Conservation (phyloP, 2,113 vertebrate species). For the Dermatemys mawii region DNA sequence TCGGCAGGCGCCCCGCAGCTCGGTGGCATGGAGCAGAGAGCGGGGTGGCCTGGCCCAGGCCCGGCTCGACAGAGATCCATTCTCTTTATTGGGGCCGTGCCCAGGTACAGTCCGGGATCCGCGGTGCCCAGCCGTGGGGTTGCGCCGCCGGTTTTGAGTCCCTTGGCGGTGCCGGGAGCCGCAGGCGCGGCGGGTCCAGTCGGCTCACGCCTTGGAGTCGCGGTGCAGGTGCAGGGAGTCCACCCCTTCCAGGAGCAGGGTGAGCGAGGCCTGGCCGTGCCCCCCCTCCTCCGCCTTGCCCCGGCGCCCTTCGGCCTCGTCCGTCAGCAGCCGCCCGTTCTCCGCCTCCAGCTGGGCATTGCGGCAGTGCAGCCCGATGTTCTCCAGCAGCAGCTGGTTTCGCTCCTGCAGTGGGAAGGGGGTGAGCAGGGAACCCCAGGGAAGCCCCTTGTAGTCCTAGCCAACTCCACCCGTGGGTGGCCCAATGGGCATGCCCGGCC, state of each 20-base stretch:
- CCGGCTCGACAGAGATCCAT: neutral
- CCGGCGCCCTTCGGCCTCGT: neutral
- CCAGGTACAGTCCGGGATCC: neutral
- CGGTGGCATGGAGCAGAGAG: neutral
- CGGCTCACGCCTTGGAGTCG: neutral
- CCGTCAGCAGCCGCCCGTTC: neutral
- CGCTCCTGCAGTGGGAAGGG: neutral
- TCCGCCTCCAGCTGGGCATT: slow-evolving; percentile 6
- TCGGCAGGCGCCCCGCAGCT: neutral
- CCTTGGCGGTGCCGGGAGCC: neutral
- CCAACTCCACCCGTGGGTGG: neutral
- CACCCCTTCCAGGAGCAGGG: slow-evolving; percentile 2
- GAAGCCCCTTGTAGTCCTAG: neutral
- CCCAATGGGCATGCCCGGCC: neutral
- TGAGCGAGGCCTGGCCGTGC: neutral
- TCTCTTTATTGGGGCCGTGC: neutral
- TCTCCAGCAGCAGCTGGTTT: neutral
- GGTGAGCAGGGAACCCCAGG: neutral
- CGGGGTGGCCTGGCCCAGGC: neutral
- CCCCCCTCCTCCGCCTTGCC: neutral
- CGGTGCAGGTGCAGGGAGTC: slow-evolving; percentile 7
- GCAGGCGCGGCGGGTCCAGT: neutral
- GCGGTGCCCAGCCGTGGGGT: neutral
- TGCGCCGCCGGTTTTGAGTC: neutral
- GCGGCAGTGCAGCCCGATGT: neutral